Evolutionary conservation across 2,797 vertebrate genomes (phyloP).

Genomic region (Allochrocebus solatus): DNA sequence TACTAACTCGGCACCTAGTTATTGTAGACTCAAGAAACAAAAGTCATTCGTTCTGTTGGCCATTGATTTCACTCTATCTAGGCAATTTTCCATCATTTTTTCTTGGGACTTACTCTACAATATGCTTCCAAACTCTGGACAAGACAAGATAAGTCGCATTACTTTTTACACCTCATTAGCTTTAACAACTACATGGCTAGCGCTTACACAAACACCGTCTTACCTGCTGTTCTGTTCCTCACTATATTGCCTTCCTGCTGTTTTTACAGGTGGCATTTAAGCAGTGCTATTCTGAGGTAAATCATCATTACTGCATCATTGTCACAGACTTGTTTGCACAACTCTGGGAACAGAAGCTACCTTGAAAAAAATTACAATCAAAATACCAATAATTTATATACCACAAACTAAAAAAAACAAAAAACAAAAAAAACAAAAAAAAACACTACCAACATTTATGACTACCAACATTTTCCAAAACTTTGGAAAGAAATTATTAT

Average conservation of each 20-base stretch:
- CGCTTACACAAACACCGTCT: not conserved
- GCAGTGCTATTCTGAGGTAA: not conserved
- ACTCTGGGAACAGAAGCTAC: not conserved
- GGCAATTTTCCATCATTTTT: not conserved
- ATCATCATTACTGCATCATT: slow-evolving; percentile 9
- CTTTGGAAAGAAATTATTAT: not conserved
- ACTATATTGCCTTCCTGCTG: slow-evolving; percentile 48
- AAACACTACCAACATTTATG: not conserved
- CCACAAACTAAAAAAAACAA: not conserved
- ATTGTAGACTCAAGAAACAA: not conserved
- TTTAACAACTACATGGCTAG: slow-evolving; percentile 55
- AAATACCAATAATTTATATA: not conserved
- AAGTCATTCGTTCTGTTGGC: not conserved
- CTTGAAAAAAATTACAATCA: not conserved
- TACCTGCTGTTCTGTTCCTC: slow-evolving; percentile 45
- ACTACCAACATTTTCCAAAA: not conserved
- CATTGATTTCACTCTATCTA: not conserved
- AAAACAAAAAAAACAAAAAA: not conserved
- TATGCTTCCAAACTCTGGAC: not conserved
- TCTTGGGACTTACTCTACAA: not conserved
- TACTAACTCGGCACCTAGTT: not conserved
- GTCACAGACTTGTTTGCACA: not conserved
- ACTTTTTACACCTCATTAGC: slow-evolving; percentile 60
- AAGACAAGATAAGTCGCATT: not conserved
- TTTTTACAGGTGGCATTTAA: slow-evolving; percentile 62